Base-by-base conservation (phyloP, 1,140 invertebrate species). In the Arion vulgaris region DNA sequence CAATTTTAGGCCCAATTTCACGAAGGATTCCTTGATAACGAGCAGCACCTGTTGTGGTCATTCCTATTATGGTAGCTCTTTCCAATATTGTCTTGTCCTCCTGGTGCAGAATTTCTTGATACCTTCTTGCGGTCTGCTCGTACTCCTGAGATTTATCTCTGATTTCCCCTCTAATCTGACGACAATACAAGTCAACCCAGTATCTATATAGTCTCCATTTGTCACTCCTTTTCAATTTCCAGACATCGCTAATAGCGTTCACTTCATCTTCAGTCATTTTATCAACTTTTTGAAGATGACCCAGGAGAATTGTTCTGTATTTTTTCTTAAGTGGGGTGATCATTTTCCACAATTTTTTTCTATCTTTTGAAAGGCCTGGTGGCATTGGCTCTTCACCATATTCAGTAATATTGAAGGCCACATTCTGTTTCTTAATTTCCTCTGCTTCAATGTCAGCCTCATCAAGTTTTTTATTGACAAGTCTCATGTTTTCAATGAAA, bases 21-120 rank as follows among this genome's bases (percentile, higher is more conserved):
- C 86, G 85, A n/a, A 92, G 77, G 23, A 89, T 51, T 13, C 69
- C 19, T 45, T 88, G 87, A 73, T 90, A 88, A 38, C 86, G 83
- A 15, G 90, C 90, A n/a, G 91, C 91, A 26, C 87, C 90, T 23
- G 91, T 91, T 32, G 91, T 92, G 38, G 91, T 92, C 91, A 92
- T 90, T 15, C 90, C 91, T 81, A 92, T 88, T 23, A 92, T 83
- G 1, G 83, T 86, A 13, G 88, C 92, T n/a, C 89, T 87, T 73
- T 86, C 75, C 82, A 92, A 86, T 17, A 92, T 87, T 32, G 81
- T 80, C 32, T 88, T 86, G 82, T 92, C 91, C 80, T 88, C 88
- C 72, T 89, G 78, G 41, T 86, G 82, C 36, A 85, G 53, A 32
- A 88, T 75, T 76, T 90, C 90, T 38, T 85, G 80, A 78, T 88